These are phyloP conservation scores for Phrynocephalus vlangalii DNA, from an alignment of 2,797 vertebrate genomes.

Conservation along the genomic window DNA sequence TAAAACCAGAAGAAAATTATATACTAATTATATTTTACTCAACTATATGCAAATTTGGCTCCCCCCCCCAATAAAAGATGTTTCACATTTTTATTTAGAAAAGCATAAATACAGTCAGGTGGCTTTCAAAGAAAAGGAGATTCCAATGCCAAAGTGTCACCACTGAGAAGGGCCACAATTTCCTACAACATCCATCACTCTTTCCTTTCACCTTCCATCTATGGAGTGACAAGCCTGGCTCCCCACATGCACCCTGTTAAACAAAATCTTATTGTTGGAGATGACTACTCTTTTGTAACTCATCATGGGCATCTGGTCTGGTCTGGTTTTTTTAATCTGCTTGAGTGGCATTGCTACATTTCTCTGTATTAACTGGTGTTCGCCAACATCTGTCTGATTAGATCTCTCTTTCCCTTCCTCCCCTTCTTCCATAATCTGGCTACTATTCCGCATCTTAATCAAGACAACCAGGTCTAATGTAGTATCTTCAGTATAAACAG, in stretches of 20 bases:
- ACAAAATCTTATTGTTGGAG: fast-evolving
- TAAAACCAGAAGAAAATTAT: too few relatives aligned
- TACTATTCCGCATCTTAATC: neutral
- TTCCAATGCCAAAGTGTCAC: neutral
- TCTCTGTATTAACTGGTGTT: neutral
- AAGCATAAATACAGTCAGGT: neutral
- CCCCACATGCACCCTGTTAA: neutral
- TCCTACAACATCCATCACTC: neutral
- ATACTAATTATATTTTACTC: too few relatives aligned
- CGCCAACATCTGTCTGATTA: neutral
- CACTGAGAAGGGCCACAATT: neutral
- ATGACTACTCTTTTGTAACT: neutral
- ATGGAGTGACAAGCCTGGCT: neutral
- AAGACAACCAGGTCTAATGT: neutral
- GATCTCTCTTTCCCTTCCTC: neutral
- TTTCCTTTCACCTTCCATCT: neutral
- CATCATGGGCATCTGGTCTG: neutral
- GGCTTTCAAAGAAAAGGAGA: too few relatives aligned
- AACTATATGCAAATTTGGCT: too few relatives aligned
- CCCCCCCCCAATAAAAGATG: neutral
- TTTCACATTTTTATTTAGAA: neutral
- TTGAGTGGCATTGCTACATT: neutral
- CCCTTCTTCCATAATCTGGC: neutral
- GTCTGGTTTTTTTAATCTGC: conserved; percentile 8
- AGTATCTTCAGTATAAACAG: conserved; percentile 15